A percentile compares a stretch with the other conserved stretches of the same genome.
These are phyloP conservation scores for Tetragnatha montana DNA, from an alignment of 2,888 invertebrate species.

Conservation along the genomic window DNA sequence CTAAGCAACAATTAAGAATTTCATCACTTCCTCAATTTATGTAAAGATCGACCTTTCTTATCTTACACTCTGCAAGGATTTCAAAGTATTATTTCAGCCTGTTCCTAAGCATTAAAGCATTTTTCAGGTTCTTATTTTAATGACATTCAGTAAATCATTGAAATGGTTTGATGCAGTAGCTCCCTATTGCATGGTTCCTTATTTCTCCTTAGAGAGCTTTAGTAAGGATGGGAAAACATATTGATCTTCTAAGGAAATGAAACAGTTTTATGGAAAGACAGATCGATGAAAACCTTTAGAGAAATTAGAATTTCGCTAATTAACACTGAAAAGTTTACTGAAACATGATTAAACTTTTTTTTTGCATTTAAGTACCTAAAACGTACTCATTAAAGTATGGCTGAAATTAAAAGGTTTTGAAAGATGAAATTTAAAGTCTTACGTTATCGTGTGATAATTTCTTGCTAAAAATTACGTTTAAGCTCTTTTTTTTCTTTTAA, in stretches of 20 bases:
- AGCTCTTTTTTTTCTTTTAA: too few relatives aligned
- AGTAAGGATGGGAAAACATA: background rate
- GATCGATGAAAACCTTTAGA: background rate
- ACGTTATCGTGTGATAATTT: too few relatives aligned
- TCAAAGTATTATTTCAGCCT: slow-evolving; percentile 21
- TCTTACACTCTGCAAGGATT: too few relatives aligned
- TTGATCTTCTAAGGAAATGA: background rate
- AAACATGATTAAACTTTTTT: background rate
- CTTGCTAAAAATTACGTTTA: too few relatives aligned
- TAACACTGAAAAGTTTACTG: background rate
- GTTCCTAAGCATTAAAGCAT: slow-evolving; percentile 63
- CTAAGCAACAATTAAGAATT: too few relatives aligned
- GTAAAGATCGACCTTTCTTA: too few relatives aligned
- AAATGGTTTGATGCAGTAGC: slow-evolving; percentile 24
- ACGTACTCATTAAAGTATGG: too few relatives aligned
- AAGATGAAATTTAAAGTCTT: too few relatives aligned
- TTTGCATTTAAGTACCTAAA: too few relatives aligned
- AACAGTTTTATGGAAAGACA: background rate
- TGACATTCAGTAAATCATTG: slow-evolving; percentile 43
- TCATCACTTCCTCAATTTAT: too few relatives aligned
- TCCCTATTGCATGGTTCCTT: background rate
- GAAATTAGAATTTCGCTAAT: background rate
- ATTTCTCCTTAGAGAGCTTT: slow-evolving; percentile 17
- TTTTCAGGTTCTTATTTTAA: slow-evolving; percentile 51
- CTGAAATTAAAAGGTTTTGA: too few relatives aligned